phyloP scores from a whole-genome alignment of 2,888 invertebrate genomes.

The Bimastos eiseni region DNA sequence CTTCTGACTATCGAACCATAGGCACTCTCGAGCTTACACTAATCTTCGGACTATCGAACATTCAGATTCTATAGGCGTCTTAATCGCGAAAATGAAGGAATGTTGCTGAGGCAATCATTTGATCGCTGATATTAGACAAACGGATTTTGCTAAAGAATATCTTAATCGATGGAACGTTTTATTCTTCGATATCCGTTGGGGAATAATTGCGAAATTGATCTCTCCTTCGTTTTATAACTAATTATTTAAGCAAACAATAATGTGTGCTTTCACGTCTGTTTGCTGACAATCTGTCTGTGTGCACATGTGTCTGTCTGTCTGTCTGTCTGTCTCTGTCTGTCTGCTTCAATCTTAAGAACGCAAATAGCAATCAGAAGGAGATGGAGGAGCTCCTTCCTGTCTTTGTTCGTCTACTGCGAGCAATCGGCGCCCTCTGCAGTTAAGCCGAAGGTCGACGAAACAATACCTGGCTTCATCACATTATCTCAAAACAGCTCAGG shows the following conservation, averaged over 20 bases:
- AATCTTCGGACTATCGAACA: too few relatives aligned
- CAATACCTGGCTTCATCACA: too few relatives aligned
- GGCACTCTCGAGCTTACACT: too few relatives aligned
- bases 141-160: too few relatives aligned
- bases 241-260: background rate
- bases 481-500: too few relatives aligned
- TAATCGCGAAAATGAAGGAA: background rate
- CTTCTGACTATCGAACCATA: too few relatives aligned
- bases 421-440: too few relatives aligned
- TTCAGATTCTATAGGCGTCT: background rate
- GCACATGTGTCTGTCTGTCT: background rate
- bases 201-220: background rate
- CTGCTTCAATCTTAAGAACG: background rate
- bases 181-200: background rate
- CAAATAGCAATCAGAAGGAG: background rate
- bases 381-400: background rate
- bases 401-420: background rate
- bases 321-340: background rate
- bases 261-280: too few relatives aligned
- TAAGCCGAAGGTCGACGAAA: too few relatives aligned
- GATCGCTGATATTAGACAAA: too few relatives aligned
- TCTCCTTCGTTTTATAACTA: background rate
- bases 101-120: too few relatives aligned
- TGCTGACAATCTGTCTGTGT: background rate
- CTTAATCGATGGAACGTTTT: background rate